Evolutionary conservation across 2,888 invertebrate species (phyloP), one percentile per base, ranked within the genome.

Genomic region (Beris chalybata): DNA sequence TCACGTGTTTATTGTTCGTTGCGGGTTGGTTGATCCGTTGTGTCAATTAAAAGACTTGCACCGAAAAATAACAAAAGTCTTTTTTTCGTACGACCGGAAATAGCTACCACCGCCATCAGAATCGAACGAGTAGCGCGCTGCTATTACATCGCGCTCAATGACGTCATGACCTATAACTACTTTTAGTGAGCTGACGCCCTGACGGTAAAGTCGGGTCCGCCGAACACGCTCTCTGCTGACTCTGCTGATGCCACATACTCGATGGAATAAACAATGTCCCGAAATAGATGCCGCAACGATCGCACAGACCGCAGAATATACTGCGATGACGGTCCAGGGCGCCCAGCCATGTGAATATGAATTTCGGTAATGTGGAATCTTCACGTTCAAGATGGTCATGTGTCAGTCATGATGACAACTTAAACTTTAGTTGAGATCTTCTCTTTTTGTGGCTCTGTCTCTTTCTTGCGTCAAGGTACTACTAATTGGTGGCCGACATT

Each of bases 301-400:
- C 38, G 38, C 9, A 9, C 38, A 7, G 38, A 38, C 9, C 38
- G 38, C 9, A 9, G 7, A 7, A 38, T 38, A 1, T 38, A 38
- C 38, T 38, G 7, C 38, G 7, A 38, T 38, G 38, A 38, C 9
- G 38, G 38, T 38, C 38, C 38, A 38, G 22, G 22, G 22, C 22
- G 22, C 22, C 22, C 22, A 22, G 22, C 22, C 22, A 22, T 22
- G 22, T 22, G 22, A 38, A 38, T 7, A 38, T 38, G 38, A 38
- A 38, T 30, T 44, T 58, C 11, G 43, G 32, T 30, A 58, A 55
- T 45, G 50, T 13, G 47, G 48, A 44, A 61, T 38, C 43, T 61
- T 61, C 61, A 61, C 61, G 61, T 61, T 61, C 61, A 61, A 61
- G 61, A 61, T 50, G 52, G 61, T 61, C 61, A 61, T 61, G 61